phyloP scores from a whole-genome alignment of 2,797 vertebrate genomes.

The Tadarida brasiliensis region DNA sequence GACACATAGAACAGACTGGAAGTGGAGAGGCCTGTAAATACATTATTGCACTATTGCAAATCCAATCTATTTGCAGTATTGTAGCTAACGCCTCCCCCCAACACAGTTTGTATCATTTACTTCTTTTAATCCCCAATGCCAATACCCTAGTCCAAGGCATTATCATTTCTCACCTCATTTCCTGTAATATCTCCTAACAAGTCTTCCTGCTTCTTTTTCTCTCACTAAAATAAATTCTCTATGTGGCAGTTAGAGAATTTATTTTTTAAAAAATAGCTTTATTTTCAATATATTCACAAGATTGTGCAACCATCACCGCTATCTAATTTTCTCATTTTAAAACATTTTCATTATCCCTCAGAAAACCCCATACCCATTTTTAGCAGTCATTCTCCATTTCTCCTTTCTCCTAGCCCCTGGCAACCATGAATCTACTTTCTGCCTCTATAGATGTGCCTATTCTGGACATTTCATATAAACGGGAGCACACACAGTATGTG shows the following conservation, averaged over 20 bases:
- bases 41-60: background rate
- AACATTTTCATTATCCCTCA: background rate
- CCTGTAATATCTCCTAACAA: background rate
- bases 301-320: background rate
- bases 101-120: background rate
- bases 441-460: background rate
- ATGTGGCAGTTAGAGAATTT: background rate
- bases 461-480: background rate
- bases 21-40: background rate
- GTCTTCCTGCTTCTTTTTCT: background rate
- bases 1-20: background rate
- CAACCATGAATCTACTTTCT: background rate
- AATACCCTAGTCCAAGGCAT: background rate
- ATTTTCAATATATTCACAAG: slow-evolving; percentile 1
- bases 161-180: background rate
- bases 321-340: slow-evolving; percentile 19
- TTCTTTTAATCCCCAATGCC: background rate
- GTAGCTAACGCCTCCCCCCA: background rate
- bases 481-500: background rate
- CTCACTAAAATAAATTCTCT: background rate
- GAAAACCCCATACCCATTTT: background rate
- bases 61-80: background rate
- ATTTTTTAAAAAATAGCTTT: background rate
- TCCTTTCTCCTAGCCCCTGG: background rate
- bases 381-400: background rate